Percentiles rank a stretch among this genome's conserved stretches.
Conservation (phyloP, 35 echinoderm and acorn worm species). For the Chiridota heheva region DNA sequence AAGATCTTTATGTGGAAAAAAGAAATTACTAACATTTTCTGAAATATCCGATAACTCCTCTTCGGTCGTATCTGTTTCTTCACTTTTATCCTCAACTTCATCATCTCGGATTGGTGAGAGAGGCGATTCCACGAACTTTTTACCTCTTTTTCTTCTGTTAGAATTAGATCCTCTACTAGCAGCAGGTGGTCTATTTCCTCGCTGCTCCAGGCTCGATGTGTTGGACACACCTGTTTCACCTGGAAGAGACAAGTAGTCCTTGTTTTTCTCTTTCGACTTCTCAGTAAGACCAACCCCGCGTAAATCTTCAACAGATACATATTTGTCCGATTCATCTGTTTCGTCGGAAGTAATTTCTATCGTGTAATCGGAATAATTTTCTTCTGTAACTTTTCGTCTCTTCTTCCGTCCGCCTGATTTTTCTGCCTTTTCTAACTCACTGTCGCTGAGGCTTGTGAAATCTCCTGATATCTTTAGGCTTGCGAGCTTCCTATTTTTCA, state of each 20-base stretch:
- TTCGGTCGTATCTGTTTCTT: neutral
- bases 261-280: neutral
- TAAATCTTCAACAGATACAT: slow-evolving; percentile 42
- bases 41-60: slow-evolving; percentile 15
- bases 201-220: neutral
- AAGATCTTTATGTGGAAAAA: slow-evolving; percentile 14
- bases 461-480: slow-evolving; percentile 18
- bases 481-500: neutral
- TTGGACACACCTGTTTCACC: neutral
- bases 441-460: slow-evolving; percentile 36
- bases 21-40: slow-evolving; percentile 23
- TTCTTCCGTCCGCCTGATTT: neutral
- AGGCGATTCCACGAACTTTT: slow-evolving; percentile 39
- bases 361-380: neutral
- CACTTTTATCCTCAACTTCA: slow-evolving; percentile 3
- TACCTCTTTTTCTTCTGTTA: slow-evolving; percentile 28
- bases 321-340: slow-evolving; percentile 27
- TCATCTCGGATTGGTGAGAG: slow-evolving; percentile 49
- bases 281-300: slow-evolving; percentile 31
- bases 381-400: slow-evolving; percentile 8
- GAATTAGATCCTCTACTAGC: slow-evolving; percentile 33
- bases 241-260: slow-evolving; percentile 1
- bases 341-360: neutral
- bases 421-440: slow-evolving; percentile 30
- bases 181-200: slow-evolving; percentile 36